phyloP scores from a whole-genome alignment of 2,113 vertebrate species.

The Saguinus imperator region DNA sequence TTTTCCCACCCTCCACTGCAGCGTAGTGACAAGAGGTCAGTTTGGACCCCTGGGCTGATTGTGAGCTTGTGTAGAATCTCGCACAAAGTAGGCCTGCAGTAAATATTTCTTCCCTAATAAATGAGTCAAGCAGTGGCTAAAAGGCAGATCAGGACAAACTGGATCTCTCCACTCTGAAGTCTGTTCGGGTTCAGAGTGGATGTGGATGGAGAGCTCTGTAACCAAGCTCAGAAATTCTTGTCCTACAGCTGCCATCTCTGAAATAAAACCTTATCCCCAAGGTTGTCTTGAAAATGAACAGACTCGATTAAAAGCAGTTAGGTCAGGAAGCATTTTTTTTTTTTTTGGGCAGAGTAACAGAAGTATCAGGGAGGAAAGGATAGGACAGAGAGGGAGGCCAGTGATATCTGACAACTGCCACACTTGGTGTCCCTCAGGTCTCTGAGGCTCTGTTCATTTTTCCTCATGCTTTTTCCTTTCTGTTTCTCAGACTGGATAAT shows the following conservation, averaged over 20 bases:
- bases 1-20: neutral
- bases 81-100: neutral
- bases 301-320: neutral
- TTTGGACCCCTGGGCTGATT: neutral
- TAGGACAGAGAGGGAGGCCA: neutral
- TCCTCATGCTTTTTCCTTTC: neutral
- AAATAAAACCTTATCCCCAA: neutral
- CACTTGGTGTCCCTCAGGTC: neutral
- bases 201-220: neutral
- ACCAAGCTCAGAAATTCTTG: neutral
- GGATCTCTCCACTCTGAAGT: neutral
- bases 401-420: neutral
- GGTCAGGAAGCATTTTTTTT: neutral
- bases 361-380: neutral
- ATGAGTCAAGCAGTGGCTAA: neutral
- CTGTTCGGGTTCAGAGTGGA: neutral
- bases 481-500: neutral
- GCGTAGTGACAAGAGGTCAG: neutral
- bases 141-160: neutral
- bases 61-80: neutral
- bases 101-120: neutral
- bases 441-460: neutral
- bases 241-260: neutral
- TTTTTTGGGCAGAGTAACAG: no score
- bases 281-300: neutral